Evolutionary conservation across 37 sponge, comb jelly and placozoan genomes (phyloP).

Genomic region (Chondrosia reniformis): DNA sequence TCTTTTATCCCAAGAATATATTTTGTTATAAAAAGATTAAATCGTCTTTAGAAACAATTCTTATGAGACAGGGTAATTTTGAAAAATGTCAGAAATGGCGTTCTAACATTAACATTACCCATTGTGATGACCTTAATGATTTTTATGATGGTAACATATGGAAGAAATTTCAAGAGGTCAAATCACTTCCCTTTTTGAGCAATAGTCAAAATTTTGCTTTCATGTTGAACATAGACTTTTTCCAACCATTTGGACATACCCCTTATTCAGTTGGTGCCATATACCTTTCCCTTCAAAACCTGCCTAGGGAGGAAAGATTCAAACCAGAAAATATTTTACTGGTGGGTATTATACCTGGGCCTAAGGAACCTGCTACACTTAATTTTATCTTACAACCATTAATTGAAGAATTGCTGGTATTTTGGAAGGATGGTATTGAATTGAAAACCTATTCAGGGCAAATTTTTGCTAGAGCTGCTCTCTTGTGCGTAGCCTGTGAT

Average conservation of each 20-base stretch:
- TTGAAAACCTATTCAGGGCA: neutral
- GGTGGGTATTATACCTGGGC: constrained; percentile 47
- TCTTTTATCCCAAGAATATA: too few relatives aligned
- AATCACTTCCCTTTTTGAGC: neutral
- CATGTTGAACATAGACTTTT: constrained; percentile 56
- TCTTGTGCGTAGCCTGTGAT: constrained; percentile 31
- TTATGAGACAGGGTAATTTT: too few relatives aligned
- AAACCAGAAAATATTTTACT: constrained; percentile 41
- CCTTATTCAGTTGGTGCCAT: constrained; percentile 47
- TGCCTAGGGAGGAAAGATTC: constrained; percentile 23
- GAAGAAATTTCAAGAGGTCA: constrained; percentile 13
- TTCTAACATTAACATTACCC: too few relatives aligned
- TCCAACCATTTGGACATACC: constrained; percentile 36
- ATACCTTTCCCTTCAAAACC: constrained; percentile 39
- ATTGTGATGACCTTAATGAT: too few relatives aligned
- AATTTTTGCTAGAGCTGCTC: constrained; percentile 9
- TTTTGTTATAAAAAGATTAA: too few relatives aligned
- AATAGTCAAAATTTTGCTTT: constrained; percentile 26
- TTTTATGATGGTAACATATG: constrained; percentile 46
- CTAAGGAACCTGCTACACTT: constrained; percentile 28
- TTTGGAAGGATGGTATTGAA: constrained; percentile 25
- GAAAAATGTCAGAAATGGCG: too few relatives aligned
- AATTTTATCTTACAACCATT: constrained; percentile 31
- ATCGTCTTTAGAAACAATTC: too few relatives aligned
- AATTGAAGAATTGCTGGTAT: constrained; percentile 24